phyloP scores from a whole-genome alignment of 2,797 vertebrate species.

The Clarias pachynema region DNA sequence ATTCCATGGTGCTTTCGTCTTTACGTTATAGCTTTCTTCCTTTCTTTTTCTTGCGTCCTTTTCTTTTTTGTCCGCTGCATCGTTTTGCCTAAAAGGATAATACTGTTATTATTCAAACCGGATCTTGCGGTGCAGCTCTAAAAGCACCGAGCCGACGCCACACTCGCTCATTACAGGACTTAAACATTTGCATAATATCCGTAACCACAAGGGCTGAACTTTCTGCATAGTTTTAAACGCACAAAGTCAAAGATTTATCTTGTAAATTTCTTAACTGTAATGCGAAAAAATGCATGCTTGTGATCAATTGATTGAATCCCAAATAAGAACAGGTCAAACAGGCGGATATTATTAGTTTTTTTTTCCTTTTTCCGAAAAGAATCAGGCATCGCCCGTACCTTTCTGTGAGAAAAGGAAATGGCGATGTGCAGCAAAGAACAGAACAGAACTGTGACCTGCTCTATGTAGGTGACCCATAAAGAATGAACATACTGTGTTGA shows the following conservation, averaged over 20 bases:
- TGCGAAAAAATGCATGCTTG: neutral
- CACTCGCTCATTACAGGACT: neutral
- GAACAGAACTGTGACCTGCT: slow-evolving; percentile 50
- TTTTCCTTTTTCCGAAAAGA: slow-evolving; percentile 1
- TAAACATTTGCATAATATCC: slow-evolving; percentile 30
- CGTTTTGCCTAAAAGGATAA: slow-evolving; percentile 15
- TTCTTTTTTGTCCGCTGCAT: neutral
- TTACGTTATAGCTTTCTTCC: slow-evolving; percentile 1
- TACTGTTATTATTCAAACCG: slow-evolving; percentile 21
- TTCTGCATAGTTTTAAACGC: neutral
- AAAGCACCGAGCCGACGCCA: slow-evolving; percentile 10
- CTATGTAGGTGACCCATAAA: slow-evolving; percentile 75
- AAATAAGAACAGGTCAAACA: slow-evolving; percentile 22
- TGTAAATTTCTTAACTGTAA: slow-evolving; percentile 8
- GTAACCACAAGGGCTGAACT: slow-evolving; percentile 6
- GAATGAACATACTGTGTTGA: slow-evolving; percentile 59
- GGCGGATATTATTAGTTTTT: slow-evolving; percentile 39
- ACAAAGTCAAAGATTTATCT: neutral
- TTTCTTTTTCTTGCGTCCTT: neutral
- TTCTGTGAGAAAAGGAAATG: slow-evolving; percentile 35
- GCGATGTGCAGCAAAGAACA: slow-evolving; percentile 3
- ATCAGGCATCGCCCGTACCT: slow-evolving; percentile 11
- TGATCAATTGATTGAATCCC: slow-evolving; percentile 19
- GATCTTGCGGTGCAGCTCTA: slow-evolving; percentile 15
- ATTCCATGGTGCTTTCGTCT: neutral